Evolutionary conservation across 92 coral and sea anemone species (phyloP).

Genomic region (Plumapathes pennacea): DNA sequence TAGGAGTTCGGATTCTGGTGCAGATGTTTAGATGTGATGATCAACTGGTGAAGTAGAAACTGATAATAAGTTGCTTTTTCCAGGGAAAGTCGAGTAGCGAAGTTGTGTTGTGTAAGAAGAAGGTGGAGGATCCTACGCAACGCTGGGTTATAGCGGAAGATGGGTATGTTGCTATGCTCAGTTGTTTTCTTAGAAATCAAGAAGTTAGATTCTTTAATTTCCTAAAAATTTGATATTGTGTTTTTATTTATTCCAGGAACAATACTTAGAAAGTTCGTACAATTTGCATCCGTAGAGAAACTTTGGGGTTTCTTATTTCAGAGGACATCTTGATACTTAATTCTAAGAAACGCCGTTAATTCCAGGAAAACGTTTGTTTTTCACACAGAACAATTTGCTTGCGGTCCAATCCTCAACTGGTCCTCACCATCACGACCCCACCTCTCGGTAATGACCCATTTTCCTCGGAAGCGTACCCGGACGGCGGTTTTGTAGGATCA

Average conservation of each 20-base stretch:
- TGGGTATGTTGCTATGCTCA: slow-evolving; percentile 60
- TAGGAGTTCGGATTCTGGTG: no score
- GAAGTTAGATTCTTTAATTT: no score
- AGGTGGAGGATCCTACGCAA: slow-evolving; percentile 80
- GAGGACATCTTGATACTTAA: no score
- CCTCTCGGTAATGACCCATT: slow-evolving; percentile 74
- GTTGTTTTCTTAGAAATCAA: no score
- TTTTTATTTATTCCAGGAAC: neutral
- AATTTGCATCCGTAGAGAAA: neutral
- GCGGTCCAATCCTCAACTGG: slow-evolving; percentile 73
- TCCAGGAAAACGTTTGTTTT: no score
- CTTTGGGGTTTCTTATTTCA: no score
- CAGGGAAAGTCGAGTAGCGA: slow-evolving; percentile 78
- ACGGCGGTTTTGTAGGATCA: slow-evolving; percentile 71
- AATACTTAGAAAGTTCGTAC: neutral
- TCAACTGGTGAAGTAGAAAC: no score
- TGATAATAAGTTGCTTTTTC: slow-evolving; percentile 7
- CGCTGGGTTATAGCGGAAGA: slow-evolving; percentile 90
- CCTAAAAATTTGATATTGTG: neutral
- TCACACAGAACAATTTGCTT: slow-evolving; percentile 77
- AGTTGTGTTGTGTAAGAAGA: slow-evolving; percentile 82
- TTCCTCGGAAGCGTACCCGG: slow-evolving; percentile 51
- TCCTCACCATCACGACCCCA: slow-evolving; percentile 84
- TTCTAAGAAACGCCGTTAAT: no score
- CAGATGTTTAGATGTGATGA: no score